These are phyloP conservation scores for Eubasilissa regina DNA, from an alignment of 1,140 invertebrate genomes.

Conservation along the genomic window DNA sequence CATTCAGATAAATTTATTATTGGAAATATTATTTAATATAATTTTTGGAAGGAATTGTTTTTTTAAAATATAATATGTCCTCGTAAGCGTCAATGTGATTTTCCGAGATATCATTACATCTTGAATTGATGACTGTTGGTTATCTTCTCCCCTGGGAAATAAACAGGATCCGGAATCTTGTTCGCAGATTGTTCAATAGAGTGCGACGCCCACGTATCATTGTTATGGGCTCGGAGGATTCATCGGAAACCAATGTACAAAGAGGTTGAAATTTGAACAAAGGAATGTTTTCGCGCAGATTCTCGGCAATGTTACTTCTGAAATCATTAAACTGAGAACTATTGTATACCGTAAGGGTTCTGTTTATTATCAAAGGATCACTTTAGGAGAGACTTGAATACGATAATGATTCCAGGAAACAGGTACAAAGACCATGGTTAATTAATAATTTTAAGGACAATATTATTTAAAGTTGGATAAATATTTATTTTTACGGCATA, in stretches of 20 bases:
- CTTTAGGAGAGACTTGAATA: no score
- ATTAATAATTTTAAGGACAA: no score
- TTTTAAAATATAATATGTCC: no score
- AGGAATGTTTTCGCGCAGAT: slow-evolving; percentile 22
- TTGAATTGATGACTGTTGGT: slow-evolving; percentile 34
- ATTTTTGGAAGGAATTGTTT: slow-evolving; percentile 10
- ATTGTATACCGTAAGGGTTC: neutral
- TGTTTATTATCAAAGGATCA: no score
- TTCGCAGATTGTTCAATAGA: slow-evolving; percentile 34
- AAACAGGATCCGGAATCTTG: slow-evolving; percentile 19
- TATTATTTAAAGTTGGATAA: no score
- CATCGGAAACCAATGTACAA: slow-evolving; percentile 23
- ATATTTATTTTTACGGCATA: no score
- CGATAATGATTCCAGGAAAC: no score
- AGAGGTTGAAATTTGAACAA: neutral
- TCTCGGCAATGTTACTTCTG: neutral
- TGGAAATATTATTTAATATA: slow-evolving; percentile 32
- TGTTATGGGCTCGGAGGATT: slow-evolving; percentile 24
- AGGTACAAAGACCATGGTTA: no score
- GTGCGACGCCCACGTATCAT: slow-evolving; percentile 36
- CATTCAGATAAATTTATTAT: slow-evolving; percentile 30
- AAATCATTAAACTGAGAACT: slow-evolving; percentile 18
- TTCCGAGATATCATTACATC: slow-evolving; percentile 28
- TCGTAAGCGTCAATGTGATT: slow-evolving; percentile 2
- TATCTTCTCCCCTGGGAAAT: slow-evolving; percentile 25